phyloP scores from a whole-genome alignment of 2,888 invertebrate species.

The Pollenia griseotomentosa region DNA sequence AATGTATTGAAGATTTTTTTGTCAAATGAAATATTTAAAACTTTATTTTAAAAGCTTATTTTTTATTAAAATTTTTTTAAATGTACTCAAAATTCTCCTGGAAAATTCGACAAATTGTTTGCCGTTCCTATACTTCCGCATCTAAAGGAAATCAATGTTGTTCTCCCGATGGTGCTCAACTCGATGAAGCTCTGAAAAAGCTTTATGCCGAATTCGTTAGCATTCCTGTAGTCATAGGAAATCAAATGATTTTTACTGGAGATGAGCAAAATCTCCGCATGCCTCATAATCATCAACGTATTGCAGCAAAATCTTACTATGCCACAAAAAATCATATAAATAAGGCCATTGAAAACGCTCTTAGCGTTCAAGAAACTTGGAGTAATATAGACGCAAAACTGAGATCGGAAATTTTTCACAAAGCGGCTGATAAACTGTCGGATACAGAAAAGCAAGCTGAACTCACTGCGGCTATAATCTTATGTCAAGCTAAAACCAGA shows the following conservation, averaged over 20 bases:
- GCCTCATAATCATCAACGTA: conserved; percentile 94
- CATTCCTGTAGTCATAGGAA: conserved; percentile 95
- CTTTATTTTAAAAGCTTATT: neutral
- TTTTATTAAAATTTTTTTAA: neutral
- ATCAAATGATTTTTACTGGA: conserved; percentile 90
- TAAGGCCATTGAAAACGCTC: conserved; percentile 91
- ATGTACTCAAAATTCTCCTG: conserved; percentile 16
- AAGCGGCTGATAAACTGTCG: conserved; percentile 92
- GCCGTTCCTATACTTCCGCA: neutral
- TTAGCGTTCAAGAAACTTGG: conserved; percentile 91
- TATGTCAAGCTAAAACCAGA: conserved; percentile 96
- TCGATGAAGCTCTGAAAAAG: conserved; percentile 39
- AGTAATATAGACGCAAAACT: conserved; percentile 91
- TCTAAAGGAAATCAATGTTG: neutral
- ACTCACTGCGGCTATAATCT: conserved; percentile 97
- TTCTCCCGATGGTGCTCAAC: neutral
- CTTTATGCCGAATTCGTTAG: conserved; percentile 84
- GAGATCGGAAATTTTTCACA: conserved; percentile 91
- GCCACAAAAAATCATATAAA: conserved; percentile 92
- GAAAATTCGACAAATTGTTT: neutral
- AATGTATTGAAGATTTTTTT: no score
- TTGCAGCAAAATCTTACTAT: conserved; percentile 94
- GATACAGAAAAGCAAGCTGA: conserved; percentile 91
- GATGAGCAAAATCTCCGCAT: conserved; percentile 90
- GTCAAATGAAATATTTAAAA: neutral